Percentiles rank a stretch among this genome's conserved stretches.
phyloP scores from a whole-genome alignment of 1,140 invertebrate genomes.

The Streblospio benedicti region DNA sequence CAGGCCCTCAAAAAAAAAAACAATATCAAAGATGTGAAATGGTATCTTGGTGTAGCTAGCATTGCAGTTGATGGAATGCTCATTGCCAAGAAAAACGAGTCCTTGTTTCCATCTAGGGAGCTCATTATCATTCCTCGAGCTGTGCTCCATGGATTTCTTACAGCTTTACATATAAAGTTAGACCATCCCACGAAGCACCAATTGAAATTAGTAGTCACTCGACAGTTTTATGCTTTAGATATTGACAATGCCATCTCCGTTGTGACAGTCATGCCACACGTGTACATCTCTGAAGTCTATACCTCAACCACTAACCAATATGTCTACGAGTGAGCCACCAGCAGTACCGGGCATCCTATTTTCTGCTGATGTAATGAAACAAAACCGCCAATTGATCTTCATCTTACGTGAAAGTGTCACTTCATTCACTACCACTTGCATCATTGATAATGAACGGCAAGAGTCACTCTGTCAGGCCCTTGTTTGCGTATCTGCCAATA shows the following conservation, averaged over 20 bases:
- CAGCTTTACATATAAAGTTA: neutral
- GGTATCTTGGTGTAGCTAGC: too few relatives aligned
- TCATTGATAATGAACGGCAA: neutral
- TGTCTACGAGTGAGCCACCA: constrained; percentile 13
- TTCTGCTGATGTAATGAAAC: constrained; percentile 14
- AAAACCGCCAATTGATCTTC: neutral
- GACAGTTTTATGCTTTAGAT: neutral
- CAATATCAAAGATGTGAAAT: too few relatives aligned
- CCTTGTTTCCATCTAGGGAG: too few relatives aligned
- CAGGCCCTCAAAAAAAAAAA: too few relatives aligned
- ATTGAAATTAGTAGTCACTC: neutral
- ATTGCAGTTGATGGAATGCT: too few relatives aligned
- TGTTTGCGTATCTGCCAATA: neutral
- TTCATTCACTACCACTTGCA: neutral
- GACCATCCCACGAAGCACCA: neutral
- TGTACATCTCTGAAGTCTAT: too few relatives aligned
- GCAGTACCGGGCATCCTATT: constrained; percentile 14
- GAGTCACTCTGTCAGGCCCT: neutral
- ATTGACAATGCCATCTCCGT: neutral
- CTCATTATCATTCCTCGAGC: too few relatives aligned
- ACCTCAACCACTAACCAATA: neutral
- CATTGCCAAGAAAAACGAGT: too few relatives aligned
- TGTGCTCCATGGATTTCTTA: too few relatives aligned
- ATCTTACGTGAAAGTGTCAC: neutral
- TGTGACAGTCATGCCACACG: neutral